Base-by-base conservation (phyloP, 2,113 vertebrate species). In the Salvelinus fontinalis region DNA sequence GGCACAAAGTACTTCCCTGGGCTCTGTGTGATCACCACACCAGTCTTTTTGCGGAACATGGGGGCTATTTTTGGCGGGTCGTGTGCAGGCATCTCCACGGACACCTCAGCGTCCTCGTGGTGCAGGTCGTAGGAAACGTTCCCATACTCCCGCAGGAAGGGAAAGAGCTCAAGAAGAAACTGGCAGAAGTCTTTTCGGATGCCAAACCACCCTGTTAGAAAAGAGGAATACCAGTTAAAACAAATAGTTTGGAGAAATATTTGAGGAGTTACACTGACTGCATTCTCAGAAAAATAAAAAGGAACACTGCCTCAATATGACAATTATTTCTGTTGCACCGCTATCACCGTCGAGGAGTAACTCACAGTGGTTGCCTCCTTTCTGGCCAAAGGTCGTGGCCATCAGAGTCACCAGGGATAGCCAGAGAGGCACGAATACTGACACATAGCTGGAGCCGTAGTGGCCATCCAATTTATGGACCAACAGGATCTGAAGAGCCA, bases 181-280 rank as follows among this genome's bases (percentile, higher is more conserved):
- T 99, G 98, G 87, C 97, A 99, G 88, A 99, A 99, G 89, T 99
- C 98, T 85, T 99, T 99, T 68, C 96, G 95, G 88, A 99, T 99
- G 71, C 97, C 97, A 73, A 99, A 99, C 98, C 98, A 99, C 98
- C 98, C 98, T 99, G 39, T 44, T 44, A 54, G 51, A 54, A 54
- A 54, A 54, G 14, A 54, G 5, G 18, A 54, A 54, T 54, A 44
- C 51, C 51, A 54, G 16, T 16, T 16, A 3, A 18, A 18, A 54
- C 14, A n/a, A 59, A 66, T 8, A 27, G 12, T 73, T 22, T 34
- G 54, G 18, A 65, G 3, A 16, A 44, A 44, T 44, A 44, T 11
- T 20, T 18, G 75, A 20, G 34, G 18, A 49, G 6, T 68, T 22
- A 51, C 44, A 57, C 3, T 49, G 85, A 85, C 12, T 3, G 9